phyloP scores from a whole-genome alignment of 92 coral and sea anemone species.

The Epizoanthus rinbou region DNA sequence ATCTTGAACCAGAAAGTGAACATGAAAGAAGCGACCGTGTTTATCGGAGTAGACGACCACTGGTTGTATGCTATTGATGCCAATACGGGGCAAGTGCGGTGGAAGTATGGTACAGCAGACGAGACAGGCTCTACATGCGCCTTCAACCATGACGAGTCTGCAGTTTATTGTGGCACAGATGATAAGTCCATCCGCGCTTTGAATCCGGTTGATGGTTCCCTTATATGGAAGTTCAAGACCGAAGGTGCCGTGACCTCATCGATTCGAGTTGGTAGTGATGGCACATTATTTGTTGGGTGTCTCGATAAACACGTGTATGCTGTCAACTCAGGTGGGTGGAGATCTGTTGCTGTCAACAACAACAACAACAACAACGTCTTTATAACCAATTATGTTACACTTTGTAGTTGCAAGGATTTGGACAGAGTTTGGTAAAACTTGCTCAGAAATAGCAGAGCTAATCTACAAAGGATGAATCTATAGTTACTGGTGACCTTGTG shows the following conservation, averaged over 20 bases:
- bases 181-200: conserved; percentile 87
- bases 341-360: too few relatives aligned
- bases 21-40: conserved; percentile 72
- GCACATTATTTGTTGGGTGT: conserved; percentile 85
- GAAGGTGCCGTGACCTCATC: conserved; percentile 91
- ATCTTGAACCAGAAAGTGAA: conserved; percentile 54
- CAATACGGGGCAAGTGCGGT: conserved; percentile 74
- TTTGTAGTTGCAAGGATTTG: too few relatives aligned
- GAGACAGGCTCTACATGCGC: conserved; percentile 95
- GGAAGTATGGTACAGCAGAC: conserved; percentile 96
- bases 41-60: conserved; percentile 92
- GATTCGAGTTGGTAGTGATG: conserved; percentile 78
- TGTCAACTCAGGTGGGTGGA: conserved; percentile 57
- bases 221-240: conserved; percentile 86
- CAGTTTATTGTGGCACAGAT: conserved; percentile 94
- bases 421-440: too few relatives aligned
- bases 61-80: conserved; percentile 93
- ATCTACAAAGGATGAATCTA: too few relatives aligned
- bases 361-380: too few relatives aligned
- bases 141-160: conserved; percentile 77
- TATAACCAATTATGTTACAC: too few relatives aligned
- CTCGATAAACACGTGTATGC: conserved; percentile 84
- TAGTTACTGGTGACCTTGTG: too few relatives aligned
- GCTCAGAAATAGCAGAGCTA: too few relatives aligned
- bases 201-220: conserved; percentile 80